A percentile compares a stretch with the other conserved stretches of the same genome.
phyloP scores from a whole-genome alignment of 1,140 invertebrate genomes.

The Oryzaephilus surinamensis region DNA sequence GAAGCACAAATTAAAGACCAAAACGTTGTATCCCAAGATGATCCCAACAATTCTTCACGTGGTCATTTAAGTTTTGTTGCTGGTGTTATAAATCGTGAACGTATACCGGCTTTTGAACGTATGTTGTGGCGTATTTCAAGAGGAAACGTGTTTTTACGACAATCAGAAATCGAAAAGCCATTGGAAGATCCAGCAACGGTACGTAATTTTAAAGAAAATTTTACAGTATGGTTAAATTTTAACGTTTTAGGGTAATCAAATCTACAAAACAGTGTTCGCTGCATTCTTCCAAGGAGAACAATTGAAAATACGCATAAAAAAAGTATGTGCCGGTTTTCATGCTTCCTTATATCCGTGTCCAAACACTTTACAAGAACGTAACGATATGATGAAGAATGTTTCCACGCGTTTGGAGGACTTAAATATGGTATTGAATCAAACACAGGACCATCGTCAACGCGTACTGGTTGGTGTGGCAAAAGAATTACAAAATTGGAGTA shows the following conservation, averaged over 20 bases:
- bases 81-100: conserved; percentile 77
- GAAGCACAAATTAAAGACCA: too few species aligned
- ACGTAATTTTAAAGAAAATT: conserved; percentile 15
- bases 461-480: conserved; percentile 83
- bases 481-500: conserved; percentile 88
- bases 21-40: conserved; percentile 37
- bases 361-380: conserved; percentile 76
- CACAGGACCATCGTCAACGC: conserved; percentile 89
- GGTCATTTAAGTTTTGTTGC: conserved; percentile 69
- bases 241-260: conserved; percentile 69
- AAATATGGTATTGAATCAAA: conserved; percentile 90
- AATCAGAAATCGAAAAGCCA: conserved; percentile 76
- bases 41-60: conserved; percentile 41
- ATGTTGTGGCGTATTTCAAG: conserved; percentile 96
- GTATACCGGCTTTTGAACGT: conserved; percentile 89
- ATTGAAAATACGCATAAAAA: conserved; percentile 90
- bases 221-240: neutral
- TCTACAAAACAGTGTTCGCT: conserved; percentile 96
- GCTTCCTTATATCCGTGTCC: conserved; percentile 95
- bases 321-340: conserved; percentile 95
- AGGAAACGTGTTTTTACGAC: conserved; percentile 82
- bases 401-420: conserved; percentile 92
- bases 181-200: conserved; percentile 86
- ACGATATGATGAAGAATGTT: conserved; percentile 91
- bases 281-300: conserved; percentile 99